Conservation (phyloP, 2,797 vertebrate genomes). For the Anguilla megastoma region DNA sequence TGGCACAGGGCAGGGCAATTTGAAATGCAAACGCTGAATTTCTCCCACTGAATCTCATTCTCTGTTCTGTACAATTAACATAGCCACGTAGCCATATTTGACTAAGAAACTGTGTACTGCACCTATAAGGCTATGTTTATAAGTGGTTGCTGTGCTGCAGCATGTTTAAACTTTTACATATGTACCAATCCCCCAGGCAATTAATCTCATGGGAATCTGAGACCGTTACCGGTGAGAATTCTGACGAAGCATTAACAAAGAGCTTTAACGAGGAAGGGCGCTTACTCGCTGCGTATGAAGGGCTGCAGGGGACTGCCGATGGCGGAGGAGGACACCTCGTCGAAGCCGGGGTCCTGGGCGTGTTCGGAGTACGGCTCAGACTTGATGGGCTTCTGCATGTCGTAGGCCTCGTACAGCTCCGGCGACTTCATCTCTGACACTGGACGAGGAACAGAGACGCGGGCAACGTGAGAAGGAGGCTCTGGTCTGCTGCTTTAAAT, state of each 20-base stretch:
- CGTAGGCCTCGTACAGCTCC: conserved; percentile 58
- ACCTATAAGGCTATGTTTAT: background rate
- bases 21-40: background rate
- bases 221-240: too few species aligned
- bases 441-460: background rate
- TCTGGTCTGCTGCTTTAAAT: too few species aligned
- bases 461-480: background rate
- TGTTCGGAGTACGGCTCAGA: conserved; percentile 77
- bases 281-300: conserved; percentile 81
- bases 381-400: conserved; percentile 86
- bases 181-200: background rate
- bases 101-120: background rate
- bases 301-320: conserved; percentile 75
- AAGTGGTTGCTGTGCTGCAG: background rate
- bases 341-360: conserved; percentile 73
- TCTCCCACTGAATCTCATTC: background rate
- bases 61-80: background rate
- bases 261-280: conserved; percentile 31
- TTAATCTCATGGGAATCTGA: background rate
- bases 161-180: background rate
- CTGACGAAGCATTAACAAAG: background rate
- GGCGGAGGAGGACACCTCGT: conserved; percentile 81
- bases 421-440: conserved; percentile 38
- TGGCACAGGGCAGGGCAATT: background rate
- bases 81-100: background rate